Evolutionary conservation across 2,888 invertebrate species (phyloP).

Genomic region (Deroplatys truncata): DNA sequence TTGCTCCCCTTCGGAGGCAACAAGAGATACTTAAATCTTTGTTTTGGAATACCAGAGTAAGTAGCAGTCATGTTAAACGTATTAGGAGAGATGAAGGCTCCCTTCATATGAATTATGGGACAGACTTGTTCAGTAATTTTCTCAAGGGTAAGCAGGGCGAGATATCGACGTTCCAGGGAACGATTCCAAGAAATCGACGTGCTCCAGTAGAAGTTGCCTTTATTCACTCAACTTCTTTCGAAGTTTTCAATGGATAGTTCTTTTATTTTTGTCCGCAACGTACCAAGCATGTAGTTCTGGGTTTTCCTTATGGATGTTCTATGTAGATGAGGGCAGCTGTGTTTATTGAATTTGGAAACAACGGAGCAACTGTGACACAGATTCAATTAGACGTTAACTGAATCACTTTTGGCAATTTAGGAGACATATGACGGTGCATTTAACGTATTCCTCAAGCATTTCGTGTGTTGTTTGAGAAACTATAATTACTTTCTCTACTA

Average conservation of each 20-base stretch:
- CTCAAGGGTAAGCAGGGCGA: not conserved
- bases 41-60: no score
- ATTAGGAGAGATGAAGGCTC: not conserved
- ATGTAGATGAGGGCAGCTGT: not conserved
- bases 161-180: not conserved
- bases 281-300: not conserved
- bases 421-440: no score
- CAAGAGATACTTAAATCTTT: no score
- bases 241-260: not conserved
- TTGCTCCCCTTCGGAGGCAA: no score
- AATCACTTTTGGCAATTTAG: no score
- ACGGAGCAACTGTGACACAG: not conserved
- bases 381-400: no score
- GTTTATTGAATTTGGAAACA: not conserved
- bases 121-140: not conserved
- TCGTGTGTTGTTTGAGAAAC: no score
- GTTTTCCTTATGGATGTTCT: not conserved
- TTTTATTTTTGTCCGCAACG: not conserved
- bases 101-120: not conserved
- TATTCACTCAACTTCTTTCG: not conserved
- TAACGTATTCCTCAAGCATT: no score
- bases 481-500: no score
- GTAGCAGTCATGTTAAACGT: not conserved
- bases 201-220: not conserved
- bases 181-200: not conserved